Evolutionary conservation across 2,113 vertebrate species (phyloP), one percentile per base, ranked within the genome.

Genomic region (Oceanodroma tethys): DNA sequence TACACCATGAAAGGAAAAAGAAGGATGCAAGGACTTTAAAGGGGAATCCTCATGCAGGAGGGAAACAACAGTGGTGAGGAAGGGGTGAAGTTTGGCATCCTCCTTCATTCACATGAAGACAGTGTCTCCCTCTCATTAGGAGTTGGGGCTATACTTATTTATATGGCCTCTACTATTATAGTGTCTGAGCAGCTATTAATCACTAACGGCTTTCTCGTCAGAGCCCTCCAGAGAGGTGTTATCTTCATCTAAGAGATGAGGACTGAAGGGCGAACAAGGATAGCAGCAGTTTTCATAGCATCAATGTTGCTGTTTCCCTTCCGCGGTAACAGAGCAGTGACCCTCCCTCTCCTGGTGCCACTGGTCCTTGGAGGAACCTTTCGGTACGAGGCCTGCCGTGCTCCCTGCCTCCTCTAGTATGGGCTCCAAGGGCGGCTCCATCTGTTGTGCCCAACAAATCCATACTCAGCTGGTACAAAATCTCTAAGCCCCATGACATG

Each of bases 241-340:
- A 11, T 21, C 40, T 68, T n/a, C 14, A 32, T 52, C 84, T 52
- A 45, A 63, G 25, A 42, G 21, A 43, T 32, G 21, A 78, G 19
- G 32, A 65, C 17, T 47, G 55, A 50, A 60, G 34, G 6, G 9
- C 0, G 1, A 73, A 27, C 0, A 2, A 38, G 32, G 6, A 22
- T 27, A 55, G 29, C 36, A 45, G 20, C 22, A 53, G 6, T 75
- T 90, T 40, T 43, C 34, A 13, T 16, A 8, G 7, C 10, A 55
- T 5, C 6, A 1, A 5, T 13, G 4, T 34, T 56, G 23, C 40
- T 40, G 5, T 32, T 52, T 90, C 47, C 11, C 3, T 78, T 34
- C n/a, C 25, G n/a, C 0, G 0, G 11, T 11, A 30, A 43, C 9
- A 48, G n/a, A 84, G 40, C 13, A 52, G 36, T 0, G 4, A 75